These are phyloP conservation scores for Platygyra sinensis DNA, from an alignment of 64 coral and sea anemone species.

Conservation along the genomic window DNA sequence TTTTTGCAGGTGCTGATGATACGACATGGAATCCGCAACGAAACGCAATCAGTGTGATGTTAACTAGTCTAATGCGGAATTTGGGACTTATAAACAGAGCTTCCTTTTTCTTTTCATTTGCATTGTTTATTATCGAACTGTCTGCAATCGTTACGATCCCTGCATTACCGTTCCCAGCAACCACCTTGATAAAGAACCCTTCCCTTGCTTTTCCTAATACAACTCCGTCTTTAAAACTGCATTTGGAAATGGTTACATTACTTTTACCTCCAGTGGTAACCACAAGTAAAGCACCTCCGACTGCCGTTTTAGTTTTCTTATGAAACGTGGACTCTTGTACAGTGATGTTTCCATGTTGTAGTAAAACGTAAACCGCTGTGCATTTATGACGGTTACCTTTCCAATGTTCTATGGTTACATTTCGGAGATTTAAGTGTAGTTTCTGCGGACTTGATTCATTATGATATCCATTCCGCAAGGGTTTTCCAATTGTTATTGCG, in stretches of 20 bases:
- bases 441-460: not conserved
- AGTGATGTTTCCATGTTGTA: not conserved
- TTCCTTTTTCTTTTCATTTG: not conserved
- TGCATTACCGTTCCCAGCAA: not conserved
- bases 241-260: constrained; percentile 3
- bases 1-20: not conserved
- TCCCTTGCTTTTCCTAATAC: not conserved
- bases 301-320: not conserved
- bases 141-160: not conserved
- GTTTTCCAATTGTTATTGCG: not conserved
- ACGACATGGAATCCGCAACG: not conserved
- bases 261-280: not conserved
- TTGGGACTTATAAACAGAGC: constrained; percentile 1
- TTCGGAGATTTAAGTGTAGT: not conserved
- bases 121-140: not conserved
- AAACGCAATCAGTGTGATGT: not conserved
- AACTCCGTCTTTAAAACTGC: not conserved
- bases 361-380: not conserved
- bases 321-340: not conserved
- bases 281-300: not conserved
- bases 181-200: not conserved
- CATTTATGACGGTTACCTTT: not conserved
- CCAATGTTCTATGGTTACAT: not conserved
- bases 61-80: not conserved
- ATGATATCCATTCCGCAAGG: no score